Base-by-base conservation (phyloP, 2,888 invertebrate species). In the Eudasyphora cyanicolor region DNA sequence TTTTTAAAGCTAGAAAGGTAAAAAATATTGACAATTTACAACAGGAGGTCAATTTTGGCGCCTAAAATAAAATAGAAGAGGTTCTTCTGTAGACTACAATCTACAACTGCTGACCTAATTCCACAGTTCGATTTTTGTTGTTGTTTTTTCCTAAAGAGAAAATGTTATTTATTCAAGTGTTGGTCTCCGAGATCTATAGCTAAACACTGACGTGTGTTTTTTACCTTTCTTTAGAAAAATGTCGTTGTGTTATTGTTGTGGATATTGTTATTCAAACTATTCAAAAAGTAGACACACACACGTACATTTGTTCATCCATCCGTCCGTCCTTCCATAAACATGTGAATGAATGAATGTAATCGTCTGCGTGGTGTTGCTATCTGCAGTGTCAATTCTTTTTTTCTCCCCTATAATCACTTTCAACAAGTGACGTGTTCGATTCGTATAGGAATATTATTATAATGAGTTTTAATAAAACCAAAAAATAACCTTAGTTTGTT, bases 351-450 rank as follows among this genome's bases (percentile, higher is more conserved):
- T 60, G 27, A 60, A 27, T 14, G n/a, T n/a, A n/a, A n/a, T n/a
- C n/a, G n/a, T n/a, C n/a, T 21, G 32, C 19, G 35, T 38, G n/a
- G 38, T 67, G 70, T 81, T 81, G 76, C 54, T 57, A 67, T 71
- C 75, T 70, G 42, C 24, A n/a, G 17, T 17, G 42, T 67, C 67
- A 38, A 19, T 21, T 17, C 42, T 21, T 67, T 67, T 42, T 29
- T 32, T 6, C 3, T 8, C 35, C 32, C 57, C 62, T 29, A 42
- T 21, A 75, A 60, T 70, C 54, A 35, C 19, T 71, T 49, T 71
- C 12, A 67, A 71, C 29, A 54, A 73, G 29, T 75, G 82, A 82
- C 82, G 82, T 82, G 82, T 82, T 75, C 60, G 78, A 70, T 77
- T 77, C 45, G 19, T 60, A 77, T 82, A 60, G 45, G 77, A 21